Percentiles rank a stretch among this genome's conserved stretches.
phyloP scores from a whole-genome alignment of 2,888 invertebrate genomes.

The Colletes collaris region DNA sequence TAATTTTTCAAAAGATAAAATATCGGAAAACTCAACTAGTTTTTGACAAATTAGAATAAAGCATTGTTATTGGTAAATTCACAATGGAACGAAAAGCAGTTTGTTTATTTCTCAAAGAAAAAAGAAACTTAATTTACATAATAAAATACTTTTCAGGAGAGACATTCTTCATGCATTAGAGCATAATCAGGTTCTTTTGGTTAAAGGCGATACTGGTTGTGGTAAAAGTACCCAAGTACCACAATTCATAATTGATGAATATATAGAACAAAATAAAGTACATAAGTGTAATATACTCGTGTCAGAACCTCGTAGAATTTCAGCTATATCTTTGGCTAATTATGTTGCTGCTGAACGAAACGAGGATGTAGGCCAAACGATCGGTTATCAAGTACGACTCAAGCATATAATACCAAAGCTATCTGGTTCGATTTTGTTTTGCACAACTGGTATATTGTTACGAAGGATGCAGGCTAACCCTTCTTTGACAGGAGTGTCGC shows the following conservation, averaged over 20 bases:
- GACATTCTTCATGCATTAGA: conserved; percentile 84
- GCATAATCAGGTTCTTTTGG: conserved; percentile 84
- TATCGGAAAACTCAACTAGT: too few relatives aligned
- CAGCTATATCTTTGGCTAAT: conserved; percentile 88
- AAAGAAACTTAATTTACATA: background rate
- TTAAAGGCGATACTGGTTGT: conserved; percentile 89
- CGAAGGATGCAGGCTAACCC: conserved; percentile 83
- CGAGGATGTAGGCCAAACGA: conserved; percentile 87
- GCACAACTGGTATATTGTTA: conserved; percentile 88
- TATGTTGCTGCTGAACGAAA: conserved; percentile 86
- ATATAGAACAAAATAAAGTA: conserved; percentile 80
- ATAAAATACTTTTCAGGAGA: conserved; percentile 75
- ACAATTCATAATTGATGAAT: conserved; percentile 86
- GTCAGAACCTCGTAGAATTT: conserved; percentile 88
- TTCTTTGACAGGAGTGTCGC: conserved; percentile 85
- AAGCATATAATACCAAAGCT: conserved; percentile 84
- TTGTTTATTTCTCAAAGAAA: too few relatives aligned
- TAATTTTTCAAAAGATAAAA: too few relatives aligned
- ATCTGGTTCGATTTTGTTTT: conserved; percentile 87
- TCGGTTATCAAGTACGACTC: conserved; percentile 88
- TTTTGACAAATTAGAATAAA: too few relatives aligned
- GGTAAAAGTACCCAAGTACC: conserved; percentile 90
- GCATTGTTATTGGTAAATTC: background rate
- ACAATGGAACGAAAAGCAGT: too few relatives aligned
- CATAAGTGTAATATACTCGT: conserved; percentile 85